Conservation (phyloP, 2,888 invertebrate species). For the Tridacna crocea region DNA sequence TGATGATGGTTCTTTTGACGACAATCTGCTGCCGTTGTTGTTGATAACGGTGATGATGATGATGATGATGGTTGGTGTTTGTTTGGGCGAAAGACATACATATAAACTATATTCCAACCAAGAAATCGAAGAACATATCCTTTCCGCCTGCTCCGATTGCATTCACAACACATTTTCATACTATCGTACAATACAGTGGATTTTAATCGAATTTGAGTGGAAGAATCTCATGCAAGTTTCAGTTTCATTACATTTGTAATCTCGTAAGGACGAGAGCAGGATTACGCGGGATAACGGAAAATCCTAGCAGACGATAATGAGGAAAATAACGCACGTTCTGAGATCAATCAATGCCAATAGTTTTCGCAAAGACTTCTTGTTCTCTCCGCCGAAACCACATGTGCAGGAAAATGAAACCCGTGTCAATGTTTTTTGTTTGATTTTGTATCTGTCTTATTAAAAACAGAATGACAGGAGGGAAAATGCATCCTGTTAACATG, state of each 20-base stretch:
- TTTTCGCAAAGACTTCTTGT: conserved; percentile 34
- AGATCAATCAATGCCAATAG: conserved; percentile 45
- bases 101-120: too few species aligned
- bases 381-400: conserved; percentile 22
- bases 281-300: conserved; percentile 56
- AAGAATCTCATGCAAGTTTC: conserved; percentile 40
- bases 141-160: background rate
- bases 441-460: too few species aligned
- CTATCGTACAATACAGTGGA: background rate
- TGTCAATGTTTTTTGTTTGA: too few species aligned
- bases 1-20: too few species aligned
- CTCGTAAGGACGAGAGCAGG: conserved; percentile 59
- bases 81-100: too few species aligned
- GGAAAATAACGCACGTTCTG: conserved; percentile 50
- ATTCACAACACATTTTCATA: background rate
- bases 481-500: too few species aligned
- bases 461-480: too few species aligned
- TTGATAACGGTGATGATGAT: too few species aligned
- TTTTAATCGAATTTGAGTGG: conserved; percentile 49
- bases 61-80: too few species aligned
- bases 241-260: conserved; percentile 60
- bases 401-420: conserved; percentile 16
- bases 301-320: conserved; percentile 59
- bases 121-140: too few species aligned
- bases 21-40: too few species aligned